Evolutionary conservation across 2,113 vertebrate genomes (phyloP).

Genomic region (Cynopterus brachyotis): DNA sequence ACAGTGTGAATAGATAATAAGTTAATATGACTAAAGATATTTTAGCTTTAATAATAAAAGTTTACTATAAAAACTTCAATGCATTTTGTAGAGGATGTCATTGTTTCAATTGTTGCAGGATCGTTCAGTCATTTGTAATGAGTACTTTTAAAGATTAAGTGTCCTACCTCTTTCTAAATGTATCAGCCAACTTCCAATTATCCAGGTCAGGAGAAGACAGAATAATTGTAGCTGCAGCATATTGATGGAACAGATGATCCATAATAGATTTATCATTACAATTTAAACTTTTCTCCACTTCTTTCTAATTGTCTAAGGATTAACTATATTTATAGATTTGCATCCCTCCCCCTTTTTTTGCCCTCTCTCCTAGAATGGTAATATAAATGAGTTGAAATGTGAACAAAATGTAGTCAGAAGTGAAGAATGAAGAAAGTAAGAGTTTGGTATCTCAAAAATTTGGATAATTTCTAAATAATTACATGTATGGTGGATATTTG

Average conservation of each 20-base stretch:
- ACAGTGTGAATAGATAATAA: conserved; percentile 33
- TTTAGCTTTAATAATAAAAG: conserved; percentile 56
- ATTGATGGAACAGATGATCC: neutral
- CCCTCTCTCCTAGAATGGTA: neutral
- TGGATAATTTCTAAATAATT: neutral
- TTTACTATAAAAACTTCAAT: conserved; percentile 21
- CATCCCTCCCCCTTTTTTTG: neutral
- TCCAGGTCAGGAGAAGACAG: neutral
- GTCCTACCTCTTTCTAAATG: neutral
- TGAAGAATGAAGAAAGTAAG: neutral
- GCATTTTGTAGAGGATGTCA: conserved; percentile 24
- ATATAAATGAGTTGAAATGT: neutral
- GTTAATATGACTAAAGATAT: neutral
- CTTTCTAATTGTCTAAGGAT: neutral
- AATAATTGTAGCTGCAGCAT: neutral
- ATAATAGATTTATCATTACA: neutral
- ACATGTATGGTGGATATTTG: neutral
- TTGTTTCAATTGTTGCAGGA: neutral
- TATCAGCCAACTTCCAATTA: neutral
- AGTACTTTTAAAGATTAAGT: neutral
- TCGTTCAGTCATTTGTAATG: conserved; percentile 26
- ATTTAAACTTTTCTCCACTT: neutral
- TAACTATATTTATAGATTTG: neutral
- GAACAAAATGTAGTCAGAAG: neutral
- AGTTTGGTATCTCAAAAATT: neutral